A percentile compares a stretch with the other conserved stretches of the same genome.
Conservation (phyloP, 2,888 invertebrate genomes). For the Amphipoea oculea region DNA sequence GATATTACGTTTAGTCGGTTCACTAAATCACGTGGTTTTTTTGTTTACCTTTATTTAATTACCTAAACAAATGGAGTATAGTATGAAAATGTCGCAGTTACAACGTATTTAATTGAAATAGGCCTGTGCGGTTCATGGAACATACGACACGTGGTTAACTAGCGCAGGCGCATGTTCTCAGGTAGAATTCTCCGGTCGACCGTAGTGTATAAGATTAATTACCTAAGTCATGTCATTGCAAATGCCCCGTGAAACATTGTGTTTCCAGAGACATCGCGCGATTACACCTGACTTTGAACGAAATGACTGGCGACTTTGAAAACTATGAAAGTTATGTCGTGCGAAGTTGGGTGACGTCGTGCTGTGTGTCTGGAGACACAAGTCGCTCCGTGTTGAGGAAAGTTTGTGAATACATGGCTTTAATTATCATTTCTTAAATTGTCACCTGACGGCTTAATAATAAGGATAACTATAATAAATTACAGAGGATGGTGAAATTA, state of each 20-base stretch:
- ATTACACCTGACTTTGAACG: neutral
- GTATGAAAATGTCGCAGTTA: neutral
- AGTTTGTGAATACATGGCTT: neutral
- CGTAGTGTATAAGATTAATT: neutral
- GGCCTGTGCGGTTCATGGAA: neutral
- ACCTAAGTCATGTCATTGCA: neutral
- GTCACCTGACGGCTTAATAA: neutral
- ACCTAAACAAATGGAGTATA: too few species aligned
- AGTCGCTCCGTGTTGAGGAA: neutral
- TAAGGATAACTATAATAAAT: neutral
- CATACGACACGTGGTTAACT: neutral
- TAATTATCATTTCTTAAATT: neutral
- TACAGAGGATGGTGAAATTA: slow-evolving; percentile 12
- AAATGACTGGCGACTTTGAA: neutral
- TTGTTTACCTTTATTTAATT: too few species aligned
- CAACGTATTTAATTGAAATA: neutral
- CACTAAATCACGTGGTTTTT: too few species aligned
- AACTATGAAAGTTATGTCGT: neutral
- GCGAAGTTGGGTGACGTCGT: neutral
- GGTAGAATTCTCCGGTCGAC: neutral
- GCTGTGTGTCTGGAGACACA: neutral
- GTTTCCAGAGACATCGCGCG: neutral
- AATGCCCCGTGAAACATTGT: neutral
- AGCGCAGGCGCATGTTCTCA: neutral
- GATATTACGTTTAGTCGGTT: too few species aligned